phyloP scores from a whole-genome alignment of 2,888 invertebrate genomes.

The Xylocampa areola region DNA sequence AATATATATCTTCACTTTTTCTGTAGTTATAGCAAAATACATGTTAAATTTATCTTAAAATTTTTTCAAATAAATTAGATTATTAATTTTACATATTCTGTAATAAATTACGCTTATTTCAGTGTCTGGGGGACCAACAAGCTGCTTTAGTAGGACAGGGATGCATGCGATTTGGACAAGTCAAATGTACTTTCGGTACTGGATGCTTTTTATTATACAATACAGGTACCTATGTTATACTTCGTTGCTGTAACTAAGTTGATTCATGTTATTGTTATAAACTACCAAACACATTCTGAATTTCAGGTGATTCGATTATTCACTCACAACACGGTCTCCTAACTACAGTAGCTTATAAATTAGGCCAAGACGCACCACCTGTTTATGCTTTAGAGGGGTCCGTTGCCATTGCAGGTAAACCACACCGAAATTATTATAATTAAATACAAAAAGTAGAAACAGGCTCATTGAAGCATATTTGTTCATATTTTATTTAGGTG shows the following conservation, averaged over 20 bases:
- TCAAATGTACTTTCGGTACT: slow-evolving; percentile 98
- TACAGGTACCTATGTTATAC: slow-evolving; percentile 91
- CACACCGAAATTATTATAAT: background rate
- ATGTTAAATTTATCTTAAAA: too few relatives aligned
- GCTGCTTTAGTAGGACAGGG: slow-evolving; percentile 97
- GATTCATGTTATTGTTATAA: background rate
- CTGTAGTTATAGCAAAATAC: too few relatives aligned
- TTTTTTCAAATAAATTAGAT: too few relatives aligned
- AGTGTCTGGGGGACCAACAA: slow-evolving; percentile 98
- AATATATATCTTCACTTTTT: too few relatives aligned
- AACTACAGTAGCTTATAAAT: slow-evolving; percentile 97
- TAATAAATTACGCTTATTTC: slow-evolving; percentile 57
- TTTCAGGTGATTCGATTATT: slow-evolving; percentile 92
- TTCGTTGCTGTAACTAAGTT: background rate
- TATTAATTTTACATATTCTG: background rate
- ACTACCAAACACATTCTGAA: slow-evolving; percentile 10
- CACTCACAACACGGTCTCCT: slow-evolving; percentile 96
- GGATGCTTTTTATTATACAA: slow-evolving; percentile 98
- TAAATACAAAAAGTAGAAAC: slow-evolving; percentile 2
- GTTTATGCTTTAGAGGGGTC: slow-evolving; percentile 97
- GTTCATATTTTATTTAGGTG: slow-evolving; percentile 83
- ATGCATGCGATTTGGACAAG: slow-evolving; percentile 96
- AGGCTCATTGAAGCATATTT: slow-evolving; percentile 39
- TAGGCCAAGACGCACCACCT: slow-evolving; percentile 93
- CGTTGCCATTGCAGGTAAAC: slow-evolving; percentile 94